Evolutionary conservation across 53 echinoderm and acorn worm genomes (phyloP), one percentile per base, ranked within the genome.

Genomic region (Glandiceps talaboti): DNA sequence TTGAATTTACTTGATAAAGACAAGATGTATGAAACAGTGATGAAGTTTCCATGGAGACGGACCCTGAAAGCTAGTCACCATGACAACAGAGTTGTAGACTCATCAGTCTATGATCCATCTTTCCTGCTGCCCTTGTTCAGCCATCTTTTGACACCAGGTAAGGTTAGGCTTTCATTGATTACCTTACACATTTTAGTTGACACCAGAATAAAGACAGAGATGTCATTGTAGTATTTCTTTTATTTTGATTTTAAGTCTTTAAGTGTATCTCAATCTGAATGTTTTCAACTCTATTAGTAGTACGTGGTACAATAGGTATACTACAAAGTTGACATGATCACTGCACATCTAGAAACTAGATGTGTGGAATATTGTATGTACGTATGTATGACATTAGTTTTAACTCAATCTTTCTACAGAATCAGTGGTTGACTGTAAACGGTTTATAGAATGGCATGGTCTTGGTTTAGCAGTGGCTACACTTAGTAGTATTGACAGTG

Each of bases 81-180:
- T 27, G 27, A 74, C 31, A 74, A 31, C 14, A 25, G 14, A 30
- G 30, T 0, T 28, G 28, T 14, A 30, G 74, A 26, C 14, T 76
- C 25, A 64, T 30, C 76, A 27, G 27, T 86, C 14, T 97, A 97
- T 80, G 97, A 97, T 76, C 97, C 93, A 25, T 85, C 89, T 84
- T 97, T 93, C 72, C 80, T 97, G 33, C 78, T 91, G 14, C 93
- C 97, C 0, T 83, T 97, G 27, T 89, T 93, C 81, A 97, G 97
- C 74, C 82, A 90, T 80, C 88, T 97, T 1, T 84, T 97, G 31
- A 84, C 85, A 27, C 93, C 91, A 84, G 93, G 97, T 97, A 81
- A 81, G 30, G 1, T 25, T 45, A n/a, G n/a, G n/a, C n/a, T n/a
- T n/a, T n/a, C n/a, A n/a, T n/a, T n/a, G n/a, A n/a, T n/a, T n/a